These are phyloP conservation scores for Drosophila melanogaster DNA, from an alignment of 1,140 invertebrate species.

Conservation along the genomic window Release_6_plus_ISO1_MT NC_004354.4:22831001-22831500, in stretches of 20 bases:
- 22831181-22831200: conserved; percentile 6
- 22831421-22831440: not conserved
- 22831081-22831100: too few relatives aligned
- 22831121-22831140: too few relatives aligned
- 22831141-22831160: too few relatives aligned
- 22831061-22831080: too few relatives aligned
- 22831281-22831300: not conserved
- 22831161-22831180: not conserved
- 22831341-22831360: conserved; percentile 42
- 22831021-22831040: too few relatives aligned
- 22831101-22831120: too few relatives aligned
- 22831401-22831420: not conserved
- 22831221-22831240: conserved; percentile 22
- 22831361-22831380: conserved; percentile 66
- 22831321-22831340: conserved; percentile 41
- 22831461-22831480: not conserved
- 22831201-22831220: not conserved
- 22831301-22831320: conserved; percentile 6
- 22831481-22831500: conserved; percentile 36
- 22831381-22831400: conserved; percentile 29
- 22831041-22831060: too few relatives aligned
- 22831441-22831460: not conserved
- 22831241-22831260: conserved; percentile 49
- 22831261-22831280: conserved; percentile 77
- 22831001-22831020: too few relatives aligned